Conservation (phyloP, 2,888 invertebrate genomes). For the Acanthacorydalis orientalis region DNA sequence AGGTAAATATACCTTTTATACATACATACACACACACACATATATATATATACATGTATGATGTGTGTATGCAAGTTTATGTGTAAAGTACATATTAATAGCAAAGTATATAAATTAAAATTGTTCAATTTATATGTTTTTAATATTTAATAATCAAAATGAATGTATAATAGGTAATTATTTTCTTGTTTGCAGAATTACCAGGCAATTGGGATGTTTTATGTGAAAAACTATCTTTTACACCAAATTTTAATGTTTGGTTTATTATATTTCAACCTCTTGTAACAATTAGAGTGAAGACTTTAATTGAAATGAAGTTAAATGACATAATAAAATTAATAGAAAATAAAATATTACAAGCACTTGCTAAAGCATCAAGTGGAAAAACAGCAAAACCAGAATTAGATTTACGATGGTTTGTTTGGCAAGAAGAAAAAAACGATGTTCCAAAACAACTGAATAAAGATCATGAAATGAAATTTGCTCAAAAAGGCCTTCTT, state of each 20-base stretch:
- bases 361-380: constrained; percentile 24
- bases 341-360: constrained; percentile 25
- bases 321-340: constrained; percentile 22
- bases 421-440: constrained; percentile 51
- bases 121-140: not conserved
- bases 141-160: constrained; percentile 2
- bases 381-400: constrained; percentile 34
- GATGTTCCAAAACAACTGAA: constrained; percentile 34
- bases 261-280: constrained; percentile 54
- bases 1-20: constrained; percentile 21
- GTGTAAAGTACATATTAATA: not conserved
- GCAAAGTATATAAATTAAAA: constrained; percentile 3
- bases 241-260: constrained; percentile 45
- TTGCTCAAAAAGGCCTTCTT: constrained; percentile 1
- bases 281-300: constrained; percentile 48
- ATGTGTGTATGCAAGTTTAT: too few relatives aligned
- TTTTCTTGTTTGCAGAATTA: constrained; percentile 32
- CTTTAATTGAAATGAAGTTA: constrained; percentile 35
- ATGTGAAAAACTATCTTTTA: constrained; percentile 40
- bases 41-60: too few relatives aligned
- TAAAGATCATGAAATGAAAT: constrained; percentile 11
- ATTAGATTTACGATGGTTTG: constrained; percentile 48
- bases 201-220: constrained; percentile 45
- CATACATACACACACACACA: not conserved
- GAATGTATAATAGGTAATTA: too few relatives aligned